Evolutionary conservation across 2,113 vertebrate species (phyloP).

Genomic region (Brachyhypopomus gauderio): DNA sequence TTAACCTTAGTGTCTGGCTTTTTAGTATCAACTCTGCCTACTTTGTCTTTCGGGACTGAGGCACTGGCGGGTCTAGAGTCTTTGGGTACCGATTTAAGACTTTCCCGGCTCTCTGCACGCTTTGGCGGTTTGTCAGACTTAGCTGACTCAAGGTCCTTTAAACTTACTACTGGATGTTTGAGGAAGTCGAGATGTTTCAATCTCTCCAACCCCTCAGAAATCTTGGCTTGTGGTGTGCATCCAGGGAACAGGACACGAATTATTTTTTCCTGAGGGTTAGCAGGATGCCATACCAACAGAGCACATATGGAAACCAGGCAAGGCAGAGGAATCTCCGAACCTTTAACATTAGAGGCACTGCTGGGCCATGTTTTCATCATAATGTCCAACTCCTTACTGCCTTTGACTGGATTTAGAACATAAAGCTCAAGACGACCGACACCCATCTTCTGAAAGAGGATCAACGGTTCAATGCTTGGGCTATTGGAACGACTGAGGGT

Average conservation of each 20-base stretch:
- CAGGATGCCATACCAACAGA: conserved; percentile 91
- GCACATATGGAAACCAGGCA: conserved; percentile 84
- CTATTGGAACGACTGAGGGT: conserved; percentile 68
- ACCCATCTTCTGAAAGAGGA: conserved; percentile 95
- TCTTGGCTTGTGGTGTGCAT: conserved; percentile 82
- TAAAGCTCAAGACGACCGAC: conserved; percentile 92
- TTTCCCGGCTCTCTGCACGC: conserved; percentile 84
- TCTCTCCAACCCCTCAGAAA: conserved; percentile 88
- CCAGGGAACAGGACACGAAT: conserved; percentile 89
- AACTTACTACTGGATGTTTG: conserved; percentile 78
- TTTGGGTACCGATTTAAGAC: conserved; percentile 75
- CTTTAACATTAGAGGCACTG: conserved; percentile 48
- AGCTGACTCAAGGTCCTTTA: conserved; percentile 75
- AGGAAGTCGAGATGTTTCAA: conserved; percentile 88
- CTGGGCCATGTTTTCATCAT: conserved; percentile 78
- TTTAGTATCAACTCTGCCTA: conserved; percentile 62
- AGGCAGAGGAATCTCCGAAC: conserved; percentile 68
- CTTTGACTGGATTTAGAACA: conserved; percentile 82
- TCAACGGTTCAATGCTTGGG: conserved; percentile 74
- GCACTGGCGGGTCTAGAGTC: conserved; percentile 63
- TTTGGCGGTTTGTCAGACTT: conserved; percentile 74
- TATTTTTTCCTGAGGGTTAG: conserved; percentile 81
- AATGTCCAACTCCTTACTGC: conserved; percentile 76
- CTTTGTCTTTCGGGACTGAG: conserved; percentile 65
- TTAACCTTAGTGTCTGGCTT: conserved; percentile 74